Percentiles rank a stretch among this genome's conserved stretches.
These are phyloP conservation scores for Acholoe squamosa DNA, from an alignment of 2,888 invertebrate genomes.

Conservation along the genomic window DNA sequence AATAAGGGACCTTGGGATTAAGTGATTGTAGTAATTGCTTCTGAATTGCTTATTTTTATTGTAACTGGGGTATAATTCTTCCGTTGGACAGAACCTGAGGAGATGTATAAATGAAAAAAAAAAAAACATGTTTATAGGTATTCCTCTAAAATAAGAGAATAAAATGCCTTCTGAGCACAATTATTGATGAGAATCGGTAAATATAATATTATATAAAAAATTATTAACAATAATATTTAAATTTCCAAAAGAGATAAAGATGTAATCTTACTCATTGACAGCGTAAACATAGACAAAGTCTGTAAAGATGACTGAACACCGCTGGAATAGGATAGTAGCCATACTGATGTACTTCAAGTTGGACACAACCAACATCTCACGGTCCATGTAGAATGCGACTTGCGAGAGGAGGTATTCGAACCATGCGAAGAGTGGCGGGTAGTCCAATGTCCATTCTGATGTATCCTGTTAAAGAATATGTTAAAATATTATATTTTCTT, in stretches of 20 bases:
- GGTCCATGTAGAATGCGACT: conserved; percentile 90
- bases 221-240: conserved; percentile 50
- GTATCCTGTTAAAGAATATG: conserved; percentile 83
- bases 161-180: not conserved
- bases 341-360: conserved; percentile 92
- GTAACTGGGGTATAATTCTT: too few relatives aligned
- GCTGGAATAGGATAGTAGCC: conserved; percentile 93
- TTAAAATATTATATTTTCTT: not conserved
- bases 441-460: conserved; percentile 99
- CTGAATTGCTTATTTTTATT: too few relatives aligned
- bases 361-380: conserved; percentile 90
- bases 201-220: too few relatives aligned
- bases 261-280: conserved; percentile 87
- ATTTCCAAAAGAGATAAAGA: not conserved
- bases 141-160: too few relatives aligned
- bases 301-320: conserved; percentile 92
- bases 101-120: too few relatives aligned
- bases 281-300: conserved; percentile 93
- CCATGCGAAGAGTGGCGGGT: conserved; percentile 99
- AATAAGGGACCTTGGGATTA: too few relatives aligned
- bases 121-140: too few relatives aligned
- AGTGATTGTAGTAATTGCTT: too few relatives aligned
- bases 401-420: conserved; percentile 94
- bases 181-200: not conserved
- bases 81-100: too few relatives aligned